Conservation (phyloP, 2,888 invertebrate species). For the Prosapia bicincta region DNA sequence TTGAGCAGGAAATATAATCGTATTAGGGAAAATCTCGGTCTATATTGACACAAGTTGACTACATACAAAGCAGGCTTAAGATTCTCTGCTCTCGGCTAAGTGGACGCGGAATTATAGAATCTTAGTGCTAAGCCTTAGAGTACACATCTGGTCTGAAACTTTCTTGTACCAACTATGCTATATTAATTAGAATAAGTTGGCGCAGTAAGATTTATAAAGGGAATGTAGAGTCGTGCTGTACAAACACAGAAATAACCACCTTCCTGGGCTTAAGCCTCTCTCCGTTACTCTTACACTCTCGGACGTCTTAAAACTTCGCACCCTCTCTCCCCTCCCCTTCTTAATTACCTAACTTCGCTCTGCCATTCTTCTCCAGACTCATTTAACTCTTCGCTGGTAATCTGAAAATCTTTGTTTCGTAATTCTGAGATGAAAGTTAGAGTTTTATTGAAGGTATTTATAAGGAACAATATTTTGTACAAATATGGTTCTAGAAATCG, state of each 20-base stretch:
- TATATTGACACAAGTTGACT: too few relatives aligned
- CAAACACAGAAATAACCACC: neutral
- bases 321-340: neutral
- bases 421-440: too few relatives aligned
- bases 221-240: too few relatives aligned
- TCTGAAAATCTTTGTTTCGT: too few relatives aligned
- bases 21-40: neutral
- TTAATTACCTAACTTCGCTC: neutral
- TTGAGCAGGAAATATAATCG: neutral
- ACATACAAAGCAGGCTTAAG: neutral
- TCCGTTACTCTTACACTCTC: neutral
- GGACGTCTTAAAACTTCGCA: neutral
- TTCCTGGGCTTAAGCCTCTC: neutral
- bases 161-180: neutral
- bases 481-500: too few relatives aligned
- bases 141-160: conserved; percentile 2
- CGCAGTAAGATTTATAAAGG: neutral
- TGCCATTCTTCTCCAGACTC: too few relatives aligned
- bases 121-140: neutral
- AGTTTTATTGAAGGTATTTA: too few relatives aligned
- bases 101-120: neutral
- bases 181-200: neutral
- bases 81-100: neutral
- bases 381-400: too few relatives aligned
- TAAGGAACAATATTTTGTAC: too few relatives aligned